Base-by-base conservation (phyloP, 2,113 vertebrate species). In the Micromys minutus region DNA sequence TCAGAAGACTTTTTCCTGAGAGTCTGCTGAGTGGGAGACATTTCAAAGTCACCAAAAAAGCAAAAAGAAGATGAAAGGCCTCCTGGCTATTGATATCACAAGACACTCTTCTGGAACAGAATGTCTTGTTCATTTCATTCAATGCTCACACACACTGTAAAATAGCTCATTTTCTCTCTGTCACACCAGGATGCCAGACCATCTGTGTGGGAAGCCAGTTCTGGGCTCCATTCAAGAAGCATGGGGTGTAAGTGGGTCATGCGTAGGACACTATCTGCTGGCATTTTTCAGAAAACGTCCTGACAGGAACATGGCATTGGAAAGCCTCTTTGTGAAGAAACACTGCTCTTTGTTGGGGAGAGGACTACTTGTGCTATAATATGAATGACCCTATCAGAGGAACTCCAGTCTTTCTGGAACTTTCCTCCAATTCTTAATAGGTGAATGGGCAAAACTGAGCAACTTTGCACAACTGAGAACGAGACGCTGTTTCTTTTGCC, bases 1-100 rank as follows among this genome's bases (percentile, higher is more conserved):
- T 67, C 57, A 76, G n/a, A 69, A 93, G 93, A 88, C 45, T 1
- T 88, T 87, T 87, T 15, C 84, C 84, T 15, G 24, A 94, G 50
- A 10, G 50, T 67, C 34, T 92, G 3, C 6, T 36, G 10, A 3
- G 9, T 39, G 26, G 15, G 5, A 85, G 74, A 31, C 55, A 45
- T 59, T 93, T 83, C 69, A 31, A 55, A 71, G 79, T 12, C 63
- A 95, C 50, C 65, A 61, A 92, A 91, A n/a, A 69, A 84, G 36
- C 9, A 36, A 75, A 22, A 92, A 13, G 65, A 75, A 95, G 42
- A 76, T 67, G 45, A 86, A 80, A 8, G 71, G 63, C 55, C 79
- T 76, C 19, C 67, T 34, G 5, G 39, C 76, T 80, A 19, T 50
- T 87, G 52, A 90, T 45, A 74, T 50, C 42, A 45, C 42, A 55